These are phyloP conservation scores for Ormyrus rosae DNA, from an alignment of 2,888 invertebrate genomes.

Conservation along the genomic window DNA sequence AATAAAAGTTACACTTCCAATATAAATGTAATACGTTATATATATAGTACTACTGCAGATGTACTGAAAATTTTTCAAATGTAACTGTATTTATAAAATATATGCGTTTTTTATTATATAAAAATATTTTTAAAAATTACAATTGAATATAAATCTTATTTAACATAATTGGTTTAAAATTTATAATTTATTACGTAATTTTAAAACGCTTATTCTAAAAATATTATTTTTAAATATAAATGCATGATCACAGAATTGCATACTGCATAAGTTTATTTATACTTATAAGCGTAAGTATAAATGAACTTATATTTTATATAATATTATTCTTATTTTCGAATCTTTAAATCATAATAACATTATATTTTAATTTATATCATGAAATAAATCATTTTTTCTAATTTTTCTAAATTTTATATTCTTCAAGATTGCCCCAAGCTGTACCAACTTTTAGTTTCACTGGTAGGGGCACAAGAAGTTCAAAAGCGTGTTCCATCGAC, in stretches of 20 bases:
- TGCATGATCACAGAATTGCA: neutral
- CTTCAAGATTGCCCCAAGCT: conserved; percentile 85
- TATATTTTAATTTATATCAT: neutral
- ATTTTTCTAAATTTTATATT: conserved; percentile 64
- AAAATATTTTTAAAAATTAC: conserved; percentile 29
- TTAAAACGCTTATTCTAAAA: no score
- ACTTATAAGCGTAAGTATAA: neutral
- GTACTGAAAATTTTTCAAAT: conserved; percentile 19
- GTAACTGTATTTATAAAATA: conserved; percentile 31
- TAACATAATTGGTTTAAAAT: conserved; percentile 13
- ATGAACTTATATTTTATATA: conserved; percentile 3
- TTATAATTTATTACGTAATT: neutral
- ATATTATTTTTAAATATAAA: neutral
- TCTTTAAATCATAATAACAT: neutral
- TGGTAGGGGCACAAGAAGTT: conserved; percentile 87
- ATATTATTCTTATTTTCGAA: neutral
- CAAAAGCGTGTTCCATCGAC: conserved; percentile 88
- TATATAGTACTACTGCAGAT: neutral
- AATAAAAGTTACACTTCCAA: conserved; percentile 5
- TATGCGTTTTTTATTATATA: conserved; percentile 25
- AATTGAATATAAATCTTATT: conserved; percentile 8
- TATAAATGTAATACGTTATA: conserved; percentile 1
- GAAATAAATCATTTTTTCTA: neutral
- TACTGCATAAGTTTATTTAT: neutral
- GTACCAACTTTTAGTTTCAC: conserved; percentile 90